phyloP scores from a whole-genome alignment of 2,113 vertebrate genomes.

The Ranitomeya variabilis region DNA sequence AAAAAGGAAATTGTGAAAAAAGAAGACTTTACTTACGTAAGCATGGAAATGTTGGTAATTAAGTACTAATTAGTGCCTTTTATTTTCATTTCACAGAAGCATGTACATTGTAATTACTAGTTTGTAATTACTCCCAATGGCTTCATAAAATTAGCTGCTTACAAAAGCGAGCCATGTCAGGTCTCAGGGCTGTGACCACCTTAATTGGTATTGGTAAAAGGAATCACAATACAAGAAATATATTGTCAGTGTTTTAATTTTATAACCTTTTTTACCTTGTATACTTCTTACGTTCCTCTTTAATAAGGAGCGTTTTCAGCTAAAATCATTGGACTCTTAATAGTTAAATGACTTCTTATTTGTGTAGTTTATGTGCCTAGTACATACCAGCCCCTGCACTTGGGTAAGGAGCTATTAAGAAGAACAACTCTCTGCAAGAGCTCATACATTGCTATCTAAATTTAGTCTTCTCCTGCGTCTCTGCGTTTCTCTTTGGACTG shows the following conservation, averaged over 20 bases:
- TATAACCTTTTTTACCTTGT: neutral
- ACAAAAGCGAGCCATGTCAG: neutral
- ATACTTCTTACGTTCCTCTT: too few relatives aligned
- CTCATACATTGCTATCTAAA: neutral
- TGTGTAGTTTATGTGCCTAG: neutral
- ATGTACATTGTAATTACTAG: constrained; percentile 5
- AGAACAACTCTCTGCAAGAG: neutral
- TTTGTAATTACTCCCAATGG: constrained; percentile 12
- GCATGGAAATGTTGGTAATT: neutral
- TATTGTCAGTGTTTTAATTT: neutral
- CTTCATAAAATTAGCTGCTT: neutral
- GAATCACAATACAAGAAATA: neutral
- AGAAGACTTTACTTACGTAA: neutral
- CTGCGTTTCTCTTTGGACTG: too few relatives aligned
- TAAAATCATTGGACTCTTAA: neutral
- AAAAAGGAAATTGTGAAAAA: neutral
- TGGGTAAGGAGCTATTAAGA: neutral
- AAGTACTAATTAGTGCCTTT: neutral
- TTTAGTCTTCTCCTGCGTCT: neutral
- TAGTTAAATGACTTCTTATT: neutral
- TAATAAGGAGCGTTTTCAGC: too few relatives aligned
- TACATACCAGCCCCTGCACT: neutral
- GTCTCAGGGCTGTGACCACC: neutral
- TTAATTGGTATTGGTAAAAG: neutral
- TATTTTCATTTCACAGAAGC: neutral